These are phyloP conservation scores for Parnassius smintheus DNA, from an alignment of 2,888 invertebrate genomes.

Conservation along the genomic window DNA sequence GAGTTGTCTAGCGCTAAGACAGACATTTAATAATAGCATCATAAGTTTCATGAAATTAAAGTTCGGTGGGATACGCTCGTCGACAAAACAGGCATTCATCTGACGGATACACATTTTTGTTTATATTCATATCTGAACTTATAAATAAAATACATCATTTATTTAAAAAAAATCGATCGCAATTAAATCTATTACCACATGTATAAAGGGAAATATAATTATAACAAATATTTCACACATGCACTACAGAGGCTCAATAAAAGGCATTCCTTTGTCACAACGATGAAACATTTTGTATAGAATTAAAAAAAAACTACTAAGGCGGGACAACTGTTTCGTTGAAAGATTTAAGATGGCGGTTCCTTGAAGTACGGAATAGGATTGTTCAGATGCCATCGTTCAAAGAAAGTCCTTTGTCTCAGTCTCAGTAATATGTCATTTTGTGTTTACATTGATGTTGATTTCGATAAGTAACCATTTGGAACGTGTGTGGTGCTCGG, in stretches of 20 bases:
- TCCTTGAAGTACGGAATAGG: slow-evolving; percentile 26
- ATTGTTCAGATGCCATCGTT: slow-evolving; percentile 26
- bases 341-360: slow-evolving; percentile 28
- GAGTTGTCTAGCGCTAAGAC: too few relatives aligned
- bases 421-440: slow-evolving; percentile 15
- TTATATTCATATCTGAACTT: too few relatives aligned
- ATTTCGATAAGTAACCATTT: slow-evolving; percentile 12
- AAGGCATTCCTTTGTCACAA: slow-evolving; percentile 22
- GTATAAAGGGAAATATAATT: slow-evolving; percentile 7
- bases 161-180: background rate
- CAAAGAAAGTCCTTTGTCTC: slow-evolving; percentile 24
- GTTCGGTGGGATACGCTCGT: too few relatives aligned
- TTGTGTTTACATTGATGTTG: slow-evolving; percentile 19
- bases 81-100: too few relatives aligned
- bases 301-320: slow-evolving; percentile 19
- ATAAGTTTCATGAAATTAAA: too few relatives aligned
- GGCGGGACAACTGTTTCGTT: slow-evolving; percentile 21
- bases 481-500: slow-evolving; percentile 4
- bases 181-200: slow-evolving; percentile 18
- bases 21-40: too few relatives aligned
- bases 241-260: slow-evolving; percentile 14
- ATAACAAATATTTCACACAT: slow-evolving; percentile 2
- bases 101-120: too few relatives aligned
- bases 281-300: slow-evolving; percentile 19
- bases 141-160: background rate